Conservation (phyloP, 2,888 invertebrate species). For the Strigamia crassipes region DNA sequence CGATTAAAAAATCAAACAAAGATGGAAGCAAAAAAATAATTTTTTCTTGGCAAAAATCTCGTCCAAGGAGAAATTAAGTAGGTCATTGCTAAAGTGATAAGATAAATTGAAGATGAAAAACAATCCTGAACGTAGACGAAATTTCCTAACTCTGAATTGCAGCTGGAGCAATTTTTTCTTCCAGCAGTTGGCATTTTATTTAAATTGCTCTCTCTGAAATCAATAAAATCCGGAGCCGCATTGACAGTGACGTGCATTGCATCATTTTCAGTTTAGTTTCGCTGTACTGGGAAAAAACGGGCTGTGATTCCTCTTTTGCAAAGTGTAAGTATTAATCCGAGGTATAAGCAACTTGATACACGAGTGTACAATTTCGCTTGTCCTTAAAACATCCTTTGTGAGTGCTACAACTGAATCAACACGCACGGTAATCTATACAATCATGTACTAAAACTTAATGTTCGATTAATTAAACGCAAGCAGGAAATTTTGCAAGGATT, state of each 20-base stretch:
- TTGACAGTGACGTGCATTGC: slow-evolving; percentile 11
- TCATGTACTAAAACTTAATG: background rate
- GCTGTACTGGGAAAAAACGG: background rate
- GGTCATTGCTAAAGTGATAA: background rate
- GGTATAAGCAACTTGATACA: background rate
- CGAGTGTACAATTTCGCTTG: background rate
- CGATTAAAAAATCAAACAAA: background rate
- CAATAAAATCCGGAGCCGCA: slow-evolving; percentile 21
- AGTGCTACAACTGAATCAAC: too few species aligned
- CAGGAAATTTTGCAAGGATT: background rate
- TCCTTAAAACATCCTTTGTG: too few species aligned
- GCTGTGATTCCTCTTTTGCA: background rate
- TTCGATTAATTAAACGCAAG: background rate
- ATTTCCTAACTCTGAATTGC: background rate
- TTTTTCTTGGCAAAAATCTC: background rate
- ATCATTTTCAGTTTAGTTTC: background rate
- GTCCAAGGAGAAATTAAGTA: background rate
- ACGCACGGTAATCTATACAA: background rate
- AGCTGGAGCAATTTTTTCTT: background rate
- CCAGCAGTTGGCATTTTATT: background rate
- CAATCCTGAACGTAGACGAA: too few species aligned
- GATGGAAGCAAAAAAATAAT: background rate
- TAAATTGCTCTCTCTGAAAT: background rate
- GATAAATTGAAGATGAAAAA: background rate
- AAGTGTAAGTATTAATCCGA: background rate